phyloP scores from a whole-genome alignment of 2,888 invertebrate genomes.

The Synergus itoensis region DNA sequence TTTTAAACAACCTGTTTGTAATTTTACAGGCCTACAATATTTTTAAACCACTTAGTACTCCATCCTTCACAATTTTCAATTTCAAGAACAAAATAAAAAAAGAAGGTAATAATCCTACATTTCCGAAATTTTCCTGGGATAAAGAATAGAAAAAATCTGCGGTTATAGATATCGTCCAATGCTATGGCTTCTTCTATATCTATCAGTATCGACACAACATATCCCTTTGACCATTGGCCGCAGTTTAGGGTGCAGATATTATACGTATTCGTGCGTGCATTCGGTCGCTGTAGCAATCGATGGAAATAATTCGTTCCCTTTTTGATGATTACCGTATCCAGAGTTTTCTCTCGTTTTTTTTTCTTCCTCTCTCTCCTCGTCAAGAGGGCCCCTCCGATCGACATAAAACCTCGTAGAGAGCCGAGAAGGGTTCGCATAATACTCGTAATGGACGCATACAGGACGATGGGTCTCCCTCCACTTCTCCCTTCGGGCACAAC shows the following conservation, averaged over 20 bases:
- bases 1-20: neutral
- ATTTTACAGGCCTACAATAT: neutral
- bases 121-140: neutral
- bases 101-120: neutral
- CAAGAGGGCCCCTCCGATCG: constrained; percentile 63
- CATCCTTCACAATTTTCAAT: neutral
- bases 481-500: constrained; percentile 44
- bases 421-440: constrained; percentile 62
- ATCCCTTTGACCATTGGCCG: constrained; percentile 68
- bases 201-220: constrained; percentile 46
- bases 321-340: constrained; percentile 67
- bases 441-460: constrained; percentile 61
- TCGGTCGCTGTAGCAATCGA: constrained; percentile 64
- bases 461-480: constrained; percentile 57
- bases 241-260: constrained; percentile 60
- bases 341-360: constrained; percentile 51
- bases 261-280: constrained; percentile 54
- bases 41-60: neutral
- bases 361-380: constrained; percentile 53
- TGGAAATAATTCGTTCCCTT: constrained; percentile 72
- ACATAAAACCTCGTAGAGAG: constrained; percentile 66
- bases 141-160: neutral
- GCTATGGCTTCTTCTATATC: neutral
- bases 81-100: neutral
- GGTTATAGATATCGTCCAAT: neutral